A percentile compares a stretch with the other conserved stretches of the same genome.
These are phyloP conservation scores for Prolemur simus DNA, from an alignment of 2,113 vertebrate genomes.

Conservation along the genomic window DNA sequence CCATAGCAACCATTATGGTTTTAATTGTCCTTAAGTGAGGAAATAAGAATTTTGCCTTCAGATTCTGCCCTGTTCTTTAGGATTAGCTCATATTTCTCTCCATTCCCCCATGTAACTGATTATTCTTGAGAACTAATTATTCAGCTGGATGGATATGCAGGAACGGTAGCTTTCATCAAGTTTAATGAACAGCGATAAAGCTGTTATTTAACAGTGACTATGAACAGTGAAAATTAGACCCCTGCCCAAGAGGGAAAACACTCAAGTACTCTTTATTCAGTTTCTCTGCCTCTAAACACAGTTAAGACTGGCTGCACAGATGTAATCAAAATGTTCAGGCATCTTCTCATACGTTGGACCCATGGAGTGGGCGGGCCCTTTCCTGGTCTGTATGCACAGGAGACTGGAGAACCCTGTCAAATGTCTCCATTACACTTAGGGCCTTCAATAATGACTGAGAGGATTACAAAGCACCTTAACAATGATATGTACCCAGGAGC, in stretches of 20 bases:
- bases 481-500: not conserved
- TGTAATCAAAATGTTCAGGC: not conserved
- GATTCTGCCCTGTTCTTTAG: not conserved
- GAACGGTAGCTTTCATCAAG: not conserved
- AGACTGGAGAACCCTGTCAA: not conserved
- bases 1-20: not conserved
- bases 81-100: not conserved
- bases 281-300: not conserved
- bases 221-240: not conserved
- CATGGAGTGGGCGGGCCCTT: not conserved
- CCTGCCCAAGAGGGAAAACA: not conserved
- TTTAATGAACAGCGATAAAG: not conserved
- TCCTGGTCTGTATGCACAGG: not conserved
- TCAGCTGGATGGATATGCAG: not conserved
- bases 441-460: not conserved
- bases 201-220: not conserved
- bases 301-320: not conserved
- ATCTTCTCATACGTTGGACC: not conserved
- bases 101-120: not conserved
- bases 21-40: not conserved
- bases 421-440: not conserved
- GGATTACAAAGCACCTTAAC: not conserved
- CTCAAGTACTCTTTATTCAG: not conserved
- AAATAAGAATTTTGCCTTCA: conserved; percentile 29
- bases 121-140: not conserved